A percentile compares a stretch with the other conserved stretches of the same genome.
These are phyloP conservation scores for Nymphalis c-album DNA, from an alignment of 2,888 invertebrate genomes.

Conservation along the genomic window DNA sequence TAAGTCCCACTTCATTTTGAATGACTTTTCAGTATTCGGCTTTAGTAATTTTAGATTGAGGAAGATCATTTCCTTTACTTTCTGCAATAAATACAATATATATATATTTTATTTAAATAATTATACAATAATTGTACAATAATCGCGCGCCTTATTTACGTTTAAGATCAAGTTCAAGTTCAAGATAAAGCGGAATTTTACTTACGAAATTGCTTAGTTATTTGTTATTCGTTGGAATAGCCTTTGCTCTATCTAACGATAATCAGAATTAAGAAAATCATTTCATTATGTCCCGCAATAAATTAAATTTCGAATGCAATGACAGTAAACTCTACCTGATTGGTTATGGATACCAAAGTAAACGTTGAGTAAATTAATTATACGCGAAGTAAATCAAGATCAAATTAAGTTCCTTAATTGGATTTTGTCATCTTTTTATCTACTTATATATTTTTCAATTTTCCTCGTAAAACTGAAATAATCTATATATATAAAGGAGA, in stretches of 20 bases:
- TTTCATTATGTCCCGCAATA: not conserved
- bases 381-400: slow-evolving; percentile 18
- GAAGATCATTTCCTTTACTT: too few relatives aligned
- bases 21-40: too few relatives aligned
- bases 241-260: not conserved
- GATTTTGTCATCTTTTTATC: slow-evolving; percentile 27
- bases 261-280: not conserved
- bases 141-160: too few relatives aligned
- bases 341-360: slow-evolving; percentile 18
- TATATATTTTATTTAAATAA: too few relatives aligned
- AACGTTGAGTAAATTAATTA: slow-evolving; percentile 20
- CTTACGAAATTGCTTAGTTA: not conserved
- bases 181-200: not conserved
- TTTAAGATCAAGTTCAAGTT: too few relatives aligned
- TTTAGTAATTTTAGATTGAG: too few relatives aligned
- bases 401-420: slow-evolving; percentile 26
- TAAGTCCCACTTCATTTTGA: too few relatives aligned
- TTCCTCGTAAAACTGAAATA: slow-evolving; percentile 8
- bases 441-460: slow-evolving; percentile 10
- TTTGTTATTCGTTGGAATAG: not conserved
- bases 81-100: too few relatives aligned
- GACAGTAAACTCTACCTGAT: slow-evolving; percentile 15
- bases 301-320: slow-evolving; percentile 21
- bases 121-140: too few relatives aligned
- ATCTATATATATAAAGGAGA: too few relatives aligned